These are phyloP conservation scores for Uria lomvia DNA, from an alignment of 2,113 vertebrate species.

Conservation along the genomic window DNA sequence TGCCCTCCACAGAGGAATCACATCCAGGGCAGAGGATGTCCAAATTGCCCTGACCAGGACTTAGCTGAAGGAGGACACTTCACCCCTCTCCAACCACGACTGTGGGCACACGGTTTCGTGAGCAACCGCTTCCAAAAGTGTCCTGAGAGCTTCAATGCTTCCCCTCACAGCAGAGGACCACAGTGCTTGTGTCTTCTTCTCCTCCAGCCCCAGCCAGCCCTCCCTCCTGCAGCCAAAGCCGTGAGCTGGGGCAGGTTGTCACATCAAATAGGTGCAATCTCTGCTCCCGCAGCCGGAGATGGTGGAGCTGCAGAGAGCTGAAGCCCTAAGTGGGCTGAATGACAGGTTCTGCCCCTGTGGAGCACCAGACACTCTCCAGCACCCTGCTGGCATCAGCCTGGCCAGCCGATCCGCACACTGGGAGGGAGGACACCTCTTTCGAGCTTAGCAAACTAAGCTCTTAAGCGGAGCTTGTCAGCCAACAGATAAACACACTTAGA, in stretches of 20 bases:
- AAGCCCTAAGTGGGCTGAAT: not conserved
- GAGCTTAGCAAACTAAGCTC: not conserved
- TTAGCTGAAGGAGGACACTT: not conserved
- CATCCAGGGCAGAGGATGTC: rapidly evolving
- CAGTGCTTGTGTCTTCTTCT: not conserved
- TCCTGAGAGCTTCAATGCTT: not conserved
- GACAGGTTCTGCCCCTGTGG: not conserved
- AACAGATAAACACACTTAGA: conserved; percentile 24
- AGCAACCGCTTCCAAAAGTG: rapidly evolving
- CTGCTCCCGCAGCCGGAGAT: not conserved
- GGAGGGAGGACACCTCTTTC: not conserved
- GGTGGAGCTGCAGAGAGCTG: not conserved
- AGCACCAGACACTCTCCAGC: not conserved
- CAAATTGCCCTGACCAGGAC: not conserved
- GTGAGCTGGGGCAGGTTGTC: rapidly evolving
- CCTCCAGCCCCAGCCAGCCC: not conserved
- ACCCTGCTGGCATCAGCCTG: not conserved
- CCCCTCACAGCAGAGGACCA: not conserved
- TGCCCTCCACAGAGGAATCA: not conserved
- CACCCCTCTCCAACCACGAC: rapidly evolving
- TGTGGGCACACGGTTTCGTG: rapidly evolving
- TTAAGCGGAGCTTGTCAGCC: not conserved
- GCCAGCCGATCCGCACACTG: rapidly evolving
- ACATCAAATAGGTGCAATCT: rapidly evolving
- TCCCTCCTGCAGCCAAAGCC: not conserved